Conservation (phyloP, 2,888 invertebrate species). For the Neoitamus cyanurus region DNA sequence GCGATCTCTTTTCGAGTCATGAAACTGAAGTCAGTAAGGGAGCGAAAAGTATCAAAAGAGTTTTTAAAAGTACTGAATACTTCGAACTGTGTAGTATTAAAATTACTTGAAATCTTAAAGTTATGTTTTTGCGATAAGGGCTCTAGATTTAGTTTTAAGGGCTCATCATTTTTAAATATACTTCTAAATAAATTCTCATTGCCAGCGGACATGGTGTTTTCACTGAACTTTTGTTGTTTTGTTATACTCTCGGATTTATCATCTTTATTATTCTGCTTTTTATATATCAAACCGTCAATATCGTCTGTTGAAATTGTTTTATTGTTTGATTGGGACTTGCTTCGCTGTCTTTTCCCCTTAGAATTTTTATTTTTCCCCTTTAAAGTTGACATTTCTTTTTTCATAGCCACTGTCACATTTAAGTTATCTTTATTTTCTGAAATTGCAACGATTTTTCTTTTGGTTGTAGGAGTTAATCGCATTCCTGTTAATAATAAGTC, state of each 20-base stretch:
- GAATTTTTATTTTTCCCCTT: conserved; percentile 32
- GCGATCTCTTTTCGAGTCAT: conserved; percentile 43
- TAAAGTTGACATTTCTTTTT: not conserved
- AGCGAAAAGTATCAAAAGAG: conserved; percentile 50
- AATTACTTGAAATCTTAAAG: conserved; percentile 45
- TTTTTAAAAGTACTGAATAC: conserved; percentile 45
- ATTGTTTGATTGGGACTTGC: conserved; percentile 42
- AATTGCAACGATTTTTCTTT: conserved; percentile 57
- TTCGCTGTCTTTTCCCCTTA: conserved; percentile 33
- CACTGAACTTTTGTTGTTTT: conserved; percentile 3
- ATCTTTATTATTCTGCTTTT: not conserved
- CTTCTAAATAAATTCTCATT: conserved; percentile 48
- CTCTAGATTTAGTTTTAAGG: conserved; percentile 47
- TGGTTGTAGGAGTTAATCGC: conserved; percentile 65
- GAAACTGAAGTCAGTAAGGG: conserved; percentile 48
- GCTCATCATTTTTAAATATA: conserved; percentile 36
- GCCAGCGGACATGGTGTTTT: not conserved
- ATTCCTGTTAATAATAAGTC: conserved; percentile 64
- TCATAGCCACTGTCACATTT: not conserved
- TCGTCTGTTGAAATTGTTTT: not conserved
- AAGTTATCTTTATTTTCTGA: conserved; percentile 52
- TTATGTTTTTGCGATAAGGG: conserved; percentile 39
- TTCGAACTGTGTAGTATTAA: conserved; percentile 48
- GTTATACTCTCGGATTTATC: not conserved
- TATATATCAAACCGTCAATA: not conserved